Evolutionary conservation across 2,797 vertebrate species (phyloP).

Genomic region (Decapterus maruadsi): DNA sequence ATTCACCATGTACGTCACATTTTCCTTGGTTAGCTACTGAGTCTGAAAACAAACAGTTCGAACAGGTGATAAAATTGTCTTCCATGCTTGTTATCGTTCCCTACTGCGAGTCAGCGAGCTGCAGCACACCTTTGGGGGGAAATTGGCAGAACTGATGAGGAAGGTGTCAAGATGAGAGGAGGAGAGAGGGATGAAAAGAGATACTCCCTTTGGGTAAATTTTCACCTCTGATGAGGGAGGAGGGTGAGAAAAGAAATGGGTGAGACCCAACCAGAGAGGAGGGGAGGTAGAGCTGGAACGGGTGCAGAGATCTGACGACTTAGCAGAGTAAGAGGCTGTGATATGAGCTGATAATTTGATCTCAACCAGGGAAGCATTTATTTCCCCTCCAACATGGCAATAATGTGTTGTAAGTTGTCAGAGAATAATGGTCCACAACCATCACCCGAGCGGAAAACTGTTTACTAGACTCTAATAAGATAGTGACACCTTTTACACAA

Average conservation of each 20-base stretch:
- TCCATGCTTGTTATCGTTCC: slow-evolving; percentile 59
- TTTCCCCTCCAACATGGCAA: slow-evolving; percentile 35
- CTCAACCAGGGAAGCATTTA: slow-evolving; percentile 46
- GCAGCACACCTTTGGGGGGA: slow-evolving; percentile 66
- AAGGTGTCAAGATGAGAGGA: slow-evolving; percentile 67
- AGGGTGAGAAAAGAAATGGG: slow-evolving; percentile 60
- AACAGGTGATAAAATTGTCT: slow-evolving; percentile 48
- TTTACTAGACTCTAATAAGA: slow-evolving; percentile 32
- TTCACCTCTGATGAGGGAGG: slow-evolving; percentile 67
- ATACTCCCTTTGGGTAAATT: slow-evolving; percentile 67
- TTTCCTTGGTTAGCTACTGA: background rate
- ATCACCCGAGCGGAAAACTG: slow-evolving; percentile 53
- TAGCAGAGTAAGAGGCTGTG: slow-evolving; percentile 13
- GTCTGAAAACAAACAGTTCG: slow-evolving; percentile 60
- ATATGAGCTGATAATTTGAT: slow-evolving; percentile 55
- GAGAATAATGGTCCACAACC: slow-evolving; percentile 32
- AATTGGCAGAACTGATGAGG: slow-evolving; percentile 67
- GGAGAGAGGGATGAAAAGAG: slow-evolving; percentile 36
- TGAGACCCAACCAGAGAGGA: slow-evolving; percentile 14
- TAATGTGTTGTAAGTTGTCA: slow-evolving; percentile 49
- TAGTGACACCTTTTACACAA: slow-evolving; percentile 24
- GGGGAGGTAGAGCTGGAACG: background rate
- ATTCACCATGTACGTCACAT: background rate
- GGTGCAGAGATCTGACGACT: slow-evolving; percentile 8
- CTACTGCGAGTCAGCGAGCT: slow-evolving; percentile 56